These are phyloP conservation scores for Nomada flava DNA, from an alignment of 2,888 invertebrate species.

Conservation along the genomic window DNA sequence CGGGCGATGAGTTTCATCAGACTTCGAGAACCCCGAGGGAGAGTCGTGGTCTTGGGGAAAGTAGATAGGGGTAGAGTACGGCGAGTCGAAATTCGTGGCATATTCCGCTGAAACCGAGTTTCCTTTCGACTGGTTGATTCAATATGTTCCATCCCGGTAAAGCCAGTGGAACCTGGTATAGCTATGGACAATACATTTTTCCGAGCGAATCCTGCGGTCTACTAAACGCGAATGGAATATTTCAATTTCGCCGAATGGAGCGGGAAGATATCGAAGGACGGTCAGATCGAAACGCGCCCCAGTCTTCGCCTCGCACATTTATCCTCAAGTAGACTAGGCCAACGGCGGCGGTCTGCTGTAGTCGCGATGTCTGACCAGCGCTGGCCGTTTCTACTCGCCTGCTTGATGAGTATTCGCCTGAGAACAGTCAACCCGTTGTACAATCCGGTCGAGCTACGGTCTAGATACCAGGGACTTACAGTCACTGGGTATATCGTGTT, in stretches of 20 bases:
- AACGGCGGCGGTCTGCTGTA: too few species aligned
- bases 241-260: neutral
- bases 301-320: too few species aligned
- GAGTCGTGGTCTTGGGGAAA: neutral
- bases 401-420: constrained; percentile 57
- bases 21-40: neutral
- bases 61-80: neutral
- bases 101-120: constrained; percentile 60
- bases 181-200: constrained; percentile 69
- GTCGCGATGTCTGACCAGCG: too few species aligned
- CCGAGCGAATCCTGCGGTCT: constrained; percentile 48
- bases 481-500: too few species aligned
- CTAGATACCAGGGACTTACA: neutral
- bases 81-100: constrained; percentile 60
- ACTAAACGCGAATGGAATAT: constrained; percentile 31
- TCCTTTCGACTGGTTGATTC: constrained; percentile 63
- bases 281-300: too few species aligned
- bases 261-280: neutral
- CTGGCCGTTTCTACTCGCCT: too few species aligned
- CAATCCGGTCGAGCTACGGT: constrained; percentile 30
- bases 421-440: constrained; percentile 54
- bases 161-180: constrained; percentile 44
- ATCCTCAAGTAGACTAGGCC: too few species aligned
- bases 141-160: constrained; percentile 66
- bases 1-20: constrained; percentile 35